These are phyloP conservation scores for Eulemur rufifrons DNA, from an alignment of 2,113 vertebrate genomes.

Conservation along the genomic window DNA sequence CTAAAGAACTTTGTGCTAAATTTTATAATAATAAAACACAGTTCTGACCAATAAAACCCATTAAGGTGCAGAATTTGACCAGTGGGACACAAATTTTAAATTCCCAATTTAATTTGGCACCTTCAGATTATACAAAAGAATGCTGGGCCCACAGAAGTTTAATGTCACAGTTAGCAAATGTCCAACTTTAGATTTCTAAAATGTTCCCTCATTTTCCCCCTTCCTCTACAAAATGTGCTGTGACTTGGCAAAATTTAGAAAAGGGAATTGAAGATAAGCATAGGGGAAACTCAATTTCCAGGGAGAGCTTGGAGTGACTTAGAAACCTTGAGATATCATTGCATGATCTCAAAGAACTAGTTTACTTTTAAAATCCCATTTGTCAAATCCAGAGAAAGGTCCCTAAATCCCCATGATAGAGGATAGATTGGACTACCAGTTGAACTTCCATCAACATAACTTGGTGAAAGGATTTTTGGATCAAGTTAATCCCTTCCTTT, in stretches of 20 bases:
- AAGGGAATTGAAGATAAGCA: not conserved
- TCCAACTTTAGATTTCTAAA: not conserved
- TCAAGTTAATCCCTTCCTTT: constrained; percentile 62
- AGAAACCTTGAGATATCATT: constrained; percentile 41
- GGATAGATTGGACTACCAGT: not conserved
- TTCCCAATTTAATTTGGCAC: not conserved
- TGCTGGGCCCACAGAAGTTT: not conserved
- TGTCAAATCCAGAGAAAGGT: constrained; percentile 44
- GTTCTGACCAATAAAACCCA: not conserved
- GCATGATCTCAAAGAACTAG: constrained; percentile 51
- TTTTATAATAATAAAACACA: not conserved
- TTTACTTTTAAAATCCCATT: constrained; percentile 54
- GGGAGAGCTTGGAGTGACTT: not conserved
- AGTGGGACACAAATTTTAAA: not conserved
- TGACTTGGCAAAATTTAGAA: not conserved
- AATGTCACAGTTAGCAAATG: not conserved
- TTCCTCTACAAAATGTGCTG: not conserved
- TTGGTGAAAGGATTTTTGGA: constrained; percentile 67
- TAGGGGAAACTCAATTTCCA: constrained; percentile 26
- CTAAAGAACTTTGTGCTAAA: not conserved
- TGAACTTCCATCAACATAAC: constrained; percentile 22
- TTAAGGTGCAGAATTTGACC: not conserved
- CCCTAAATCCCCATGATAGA: constrained; percentile 9
- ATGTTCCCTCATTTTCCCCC: not conserved
- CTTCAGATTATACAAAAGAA: not conserved